Evolutionary conservation across 2,113 vertebrate genomes (phyloP).

Genomic region (Etheostoma spectabile): DNA sequence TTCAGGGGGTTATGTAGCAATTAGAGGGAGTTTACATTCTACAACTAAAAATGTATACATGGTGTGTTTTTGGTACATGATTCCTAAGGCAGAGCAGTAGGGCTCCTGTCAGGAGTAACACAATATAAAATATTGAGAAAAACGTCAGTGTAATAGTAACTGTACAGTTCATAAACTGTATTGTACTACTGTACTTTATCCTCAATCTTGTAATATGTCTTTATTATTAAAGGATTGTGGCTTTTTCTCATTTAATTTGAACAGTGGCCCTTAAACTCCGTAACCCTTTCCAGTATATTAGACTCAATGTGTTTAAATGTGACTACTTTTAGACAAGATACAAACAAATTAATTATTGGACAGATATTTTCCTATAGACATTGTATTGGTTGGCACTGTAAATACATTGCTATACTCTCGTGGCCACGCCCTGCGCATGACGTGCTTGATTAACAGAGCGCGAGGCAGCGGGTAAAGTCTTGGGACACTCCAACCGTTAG

Average conservation of each 20-base stretch:
- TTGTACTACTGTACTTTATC: conserved; percentile 1
- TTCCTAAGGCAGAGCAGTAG: neutral
- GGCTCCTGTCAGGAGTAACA: neutral
- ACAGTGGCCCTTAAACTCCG: neutral
- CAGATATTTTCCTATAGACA: neutral
- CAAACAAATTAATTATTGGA: neutral
- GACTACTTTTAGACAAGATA: neutral
- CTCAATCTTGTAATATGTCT: neutral
- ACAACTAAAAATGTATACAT: neutral
- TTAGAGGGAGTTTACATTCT: neutral
- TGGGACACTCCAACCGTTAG: no score
- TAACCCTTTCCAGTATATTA: neutral
- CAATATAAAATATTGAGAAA: neutral
- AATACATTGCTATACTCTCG: neutral
- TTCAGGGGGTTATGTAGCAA: neutral
- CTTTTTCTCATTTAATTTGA: neutral
- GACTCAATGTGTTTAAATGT: neutral
- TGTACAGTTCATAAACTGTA: neutral
- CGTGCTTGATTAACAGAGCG: neutral
- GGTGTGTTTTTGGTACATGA: neutral
- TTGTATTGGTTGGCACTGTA: neutral
- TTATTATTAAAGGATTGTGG: neutral
- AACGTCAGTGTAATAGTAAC: neutral
- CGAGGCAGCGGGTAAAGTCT: neutral
- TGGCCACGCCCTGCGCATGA: neutral